phyloP scores from a whole-genome alignment of 2,797 vertebrate species.

The Leptodactylus fallax region DNA sequence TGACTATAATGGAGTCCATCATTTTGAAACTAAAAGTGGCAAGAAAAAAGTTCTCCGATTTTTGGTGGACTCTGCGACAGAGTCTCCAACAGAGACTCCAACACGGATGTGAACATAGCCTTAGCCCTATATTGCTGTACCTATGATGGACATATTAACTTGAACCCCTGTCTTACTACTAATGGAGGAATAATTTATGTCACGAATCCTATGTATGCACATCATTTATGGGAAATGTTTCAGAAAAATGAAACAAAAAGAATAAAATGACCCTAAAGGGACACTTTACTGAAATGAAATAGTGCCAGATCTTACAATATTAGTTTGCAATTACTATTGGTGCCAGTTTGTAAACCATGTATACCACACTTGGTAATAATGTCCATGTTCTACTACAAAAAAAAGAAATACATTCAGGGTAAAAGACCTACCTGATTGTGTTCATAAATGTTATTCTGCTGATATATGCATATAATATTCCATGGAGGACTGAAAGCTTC shows the following conservation, averaged over 20 bases:
- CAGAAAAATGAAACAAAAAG: not conserved
- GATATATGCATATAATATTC: slow-evolving; percentile 53
- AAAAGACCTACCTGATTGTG: slow-evolving; percentile 29
- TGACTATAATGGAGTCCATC: too few species aligned
- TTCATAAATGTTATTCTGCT: slow-evolving; percentile 2
- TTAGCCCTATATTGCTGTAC: not conserved
- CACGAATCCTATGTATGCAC: not conserved
- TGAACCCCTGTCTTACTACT: not conserved
- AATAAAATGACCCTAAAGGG: not conserved
- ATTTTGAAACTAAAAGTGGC: too few species aligned
- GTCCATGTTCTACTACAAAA: not conserved
- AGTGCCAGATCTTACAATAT: not conserved
- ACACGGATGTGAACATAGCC: too few species aligned
- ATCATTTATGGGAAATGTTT: not conserved
- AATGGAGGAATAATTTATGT: too few species aligned
- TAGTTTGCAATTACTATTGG: too few species aligned
- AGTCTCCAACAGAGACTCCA: too few species aligned
- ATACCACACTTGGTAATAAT: not conserved
- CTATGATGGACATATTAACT: not conserved
- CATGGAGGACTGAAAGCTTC: slow-evolving; percentile 64
- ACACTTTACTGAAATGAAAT: not conserved
- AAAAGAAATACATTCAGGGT: not conserved
- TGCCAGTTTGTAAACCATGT: not conserved
- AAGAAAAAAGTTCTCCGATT: too few species aligned
- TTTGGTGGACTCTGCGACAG: too few species aligned